Evolutionary conservation across 2,113 vertebrate genomes (phyloP), one percentile per base, ranked within the genome.

Genomic region (Epinephelus lanceolatus): DNA sequence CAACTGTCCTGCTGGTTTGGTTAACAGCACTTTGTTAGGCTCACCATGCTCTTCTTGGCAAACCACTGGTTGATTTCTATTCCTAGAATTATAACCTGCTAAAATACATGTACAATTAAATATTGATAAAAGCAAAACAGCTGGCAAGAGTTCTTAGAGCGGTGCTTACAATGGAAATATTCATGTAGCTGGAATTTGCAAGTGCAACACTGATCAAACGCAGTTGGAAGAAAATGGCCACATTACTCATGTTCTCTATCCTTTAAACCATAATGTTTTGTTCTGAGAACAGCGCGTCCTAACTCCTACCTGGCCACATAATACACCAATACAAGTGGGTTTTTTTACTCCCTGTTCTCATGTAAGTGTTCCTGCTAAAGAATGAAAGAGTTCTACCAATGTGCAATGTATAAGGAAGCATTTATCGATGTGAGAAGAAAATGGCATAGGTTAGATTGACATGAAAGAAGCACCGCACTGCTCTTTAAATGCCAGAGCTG

Each of bases 341-440:
- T 63, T 63, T 59, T 53, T 14, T 19, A 18, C 60, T 63, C 63
- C 60, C 60, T 53, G 59, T 76, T 15, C 21, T n/a, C 8, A 1
- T 21, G 74, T 55, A 45, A 51, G 61, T 40, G 30, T 53, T n/a
- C 15, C 60, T 75, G 55, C n/a, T 67, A 57, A 76, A 45, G 51
- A 65, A 19, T 66, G 5, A 55, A 47, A 30, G 25, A 15, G 11
- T 42, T 19, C 42, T 42, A 19, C 10, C 11, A 33, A 9, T 30
- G 18, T 42, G 14, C 11, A 42, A 25, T 3, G 40, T 12, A 8
- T 40, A 13, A 33, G 40, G 10, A n/a, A 53, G 11, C 47, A 13
- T 14, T 49, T 49, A 49, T 4, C 12, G 4, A 14, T 49, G 13
- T 49, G 47, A 15, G 13, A 14, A 15, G 12, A 49, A 49, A 49